phyloP scores from a whole-genome alignment of 2,888 invertebrate genomes.

The Lasiommata megera region DNA sequence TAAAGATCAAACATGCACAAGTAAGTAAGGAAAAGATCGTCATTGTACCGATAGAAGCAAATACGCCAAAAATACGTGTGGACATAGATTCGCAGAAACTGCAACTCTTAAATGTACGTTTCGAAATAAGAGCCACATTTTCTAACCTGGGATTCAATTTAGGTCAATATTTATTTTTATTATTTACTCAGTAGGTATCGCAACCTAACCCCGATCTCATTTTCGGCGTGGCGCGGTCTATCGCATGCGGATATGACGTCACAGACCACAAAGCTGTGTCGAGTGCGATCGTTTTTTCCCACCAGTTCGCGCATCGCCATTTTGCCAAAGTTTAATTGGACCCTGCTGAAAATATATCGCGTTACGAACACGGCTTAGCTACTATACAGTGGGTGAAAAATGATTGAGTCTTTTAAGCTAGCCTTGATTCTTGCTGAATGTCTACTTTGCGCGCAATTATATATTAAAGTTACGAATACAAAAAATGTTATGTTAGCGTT shows the following conservation, averaged over 20 bases:
- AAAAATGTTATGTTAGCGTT: too few species aligned
- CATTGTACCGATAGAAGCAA: too few species aligned
- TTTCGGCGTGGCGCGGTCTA: neutral
- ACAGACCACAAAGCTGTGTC: neutral
- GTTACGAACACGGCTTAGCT: neutral
- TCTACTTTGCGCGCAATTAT: too few species aligned
- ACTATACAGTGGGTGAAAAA: neutral
- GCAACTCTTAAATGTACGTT: neutral
- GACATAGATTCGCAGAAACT: neutral
- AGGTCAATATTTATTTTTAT: neutral
- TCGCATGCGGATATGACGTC: neutral
- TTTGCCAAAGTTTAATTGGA: constrained; percentile 20
- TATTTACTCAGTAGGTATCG: neutral
- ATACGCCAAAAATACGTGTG: too few species aligned
- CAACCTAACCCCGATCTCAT: neutral
- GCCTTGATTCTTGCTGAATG: too few species aligned
- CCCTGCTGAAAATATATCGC: constrained; percentile 15
- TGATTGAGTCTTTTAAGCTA: too few species aligned
- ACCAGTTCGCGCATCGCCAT: constrained; percentile 1
- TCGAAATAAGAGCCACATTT: neutral
- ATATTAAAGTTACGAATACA: too few species aligned
- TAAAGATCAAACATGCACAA: too few species aligned
- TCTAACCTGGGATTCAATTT: neutral
- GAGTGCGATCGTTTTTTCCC: constrained; percentile 5
- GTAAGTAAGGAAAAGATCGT: too few species aligned